Base-by-base conservation (phyloP, 2,888 invertebrate species). In the Penaeus monodon region DNA sequence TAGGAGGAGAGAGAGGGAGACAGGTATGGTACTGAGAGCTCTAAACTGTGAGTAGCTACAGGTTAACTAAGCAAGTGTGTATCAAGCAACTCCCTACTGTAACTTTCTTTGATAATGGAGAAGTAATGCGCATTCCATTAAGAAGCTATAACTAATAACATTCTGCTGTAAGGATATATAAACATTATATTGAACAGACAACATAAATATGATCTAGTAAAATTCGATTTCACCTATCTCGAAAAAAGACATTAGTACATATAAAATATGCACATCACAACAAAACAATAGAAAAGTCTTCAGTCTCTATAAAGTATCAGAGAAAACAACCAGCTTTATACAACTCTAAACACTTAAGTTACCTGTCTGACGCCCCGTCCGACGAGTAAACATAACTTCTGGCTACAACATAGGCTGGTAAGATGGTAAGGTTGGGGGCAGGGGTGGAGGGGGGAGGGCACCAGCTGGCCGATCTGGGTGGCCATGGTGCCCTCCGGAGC, bases 121-220 rank as follows among this genome's bases (percentile, higher is more conserved):
- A 85, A 85, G 73, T 68, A 85, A 79, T 79, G 57, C 79, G n/a
- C 76, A 79, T 79, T 85, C 85, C 85, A 73, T 85, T 79, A 85
- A 79, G 79, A 79, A 70, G 79, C 79, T 79, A 76, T 70, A 85
- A 85, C 85, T 85, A 85, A 85, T 85, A 85, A 85, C 85, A 85
- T 85, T 85, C 85, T 79, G 85, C 63, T 79, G 78, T 85, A 44
- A 85, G 85, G 79, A 79, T 79, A 85, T 85, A 85, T 79, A 85
- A 85, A 85, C 85, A 85, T 85, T 73, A 66, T 85, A 85, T 85
- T 80, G 85, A 85, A 85, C 85, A 85, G 85, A 85, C 85, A 85
- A 85, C 85, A 85, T 79, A 85, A 85, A 85, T 85, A 85, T 79
- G 78, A 85, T 85, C 82, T 82, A 85, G 85, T 85, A 73, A 85